These are phyloP conservation scores for Coenonympha arcania DNA, from an alignment of 2,888 invertebrate genomes.

Conservation along the genomic window DNA sequence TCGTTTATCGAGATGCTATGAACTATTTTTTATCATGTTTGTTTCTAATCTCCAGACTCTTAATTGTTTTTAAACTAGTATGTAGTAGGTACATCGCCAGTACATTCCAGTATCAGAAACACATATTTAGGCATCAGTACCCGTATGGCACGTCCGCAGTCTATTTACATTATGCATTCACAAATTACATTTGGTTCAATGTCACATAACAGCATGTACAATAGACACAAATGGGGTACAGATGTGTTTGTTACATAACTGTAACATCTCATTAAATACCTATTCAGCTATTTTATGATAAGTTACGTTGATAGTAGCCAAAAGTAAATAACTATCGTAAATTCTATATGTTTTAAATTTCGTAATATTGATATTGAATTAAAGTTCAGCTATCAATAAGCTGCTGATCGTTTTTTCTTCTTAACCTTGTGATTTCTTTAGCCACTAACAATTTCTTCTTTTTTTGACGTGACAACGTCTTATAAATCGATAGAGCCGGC, in stretches of 20 bases:
- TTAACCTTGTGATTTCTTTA: too few species aligned
- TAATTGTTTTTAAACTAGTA: constrained; percentile 3
- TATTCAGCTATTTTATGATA: too few species aligned
- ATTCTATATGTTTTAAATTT: too few species aligned
- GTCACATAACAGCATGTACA: constrained; percentile 18
- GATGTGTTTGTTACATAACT: neutral
- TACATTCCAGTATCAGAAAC: neutral
- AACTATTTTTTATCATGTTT: neutral
- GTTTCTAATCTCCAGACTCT: neutral
- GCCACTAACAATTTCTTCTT: too few species aligned
- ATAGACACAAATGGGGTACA: constrained; percentile 10
- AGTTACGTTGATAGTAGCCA: too few species aligned
- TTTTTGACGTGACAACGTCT: too few species aligned
- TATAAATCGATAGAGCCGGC: too few species aligned
- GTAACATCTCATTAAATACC: neutral
- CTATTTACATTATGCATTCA: constrained; percentile 4
- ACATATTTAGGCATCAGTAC: neutral
- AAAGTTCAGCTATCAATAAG: too few species aligned
- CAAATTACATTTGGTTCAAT: constrained; percentile 22
- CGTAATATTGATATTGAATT: too few species aligned
- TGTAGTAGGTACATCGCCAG: neutral
- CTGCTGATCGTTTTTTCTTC: too few species aligned
- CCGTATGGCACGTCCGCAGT: constrained; percentile 8
- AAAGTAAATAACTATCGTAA: too few species aligned
- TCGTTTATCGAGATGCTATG: neutral